Evolutionary conservation across 30 jellyfish, hydroid and myxozoan species (phyloP).

Genomic region (Cassiopea xamachana): DNA sequence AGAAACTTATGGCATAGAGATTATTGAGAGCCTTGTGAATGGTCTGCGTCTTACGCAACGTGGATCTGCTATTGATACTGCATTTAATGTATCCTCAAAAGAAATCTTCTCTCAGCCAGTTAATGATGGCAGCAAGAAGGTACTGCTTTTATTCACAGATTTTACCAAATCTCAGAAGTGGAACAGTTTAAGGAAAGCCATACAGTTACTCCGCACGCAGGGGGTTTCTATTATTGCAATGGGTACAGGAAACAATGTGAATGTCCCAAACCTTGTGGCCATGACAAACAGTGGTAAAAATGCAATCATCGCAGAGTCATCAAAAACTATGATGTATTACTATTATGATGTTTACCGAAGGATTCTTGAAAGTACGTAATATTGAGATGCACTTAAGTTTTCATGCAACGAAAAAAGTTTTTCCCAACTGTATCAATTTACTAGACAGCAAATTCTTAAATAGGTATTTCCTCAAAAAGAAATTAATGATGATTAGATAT

Average conservation of each 20-base stretch:
- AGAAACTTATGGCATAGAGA: constrained; percentile 31
- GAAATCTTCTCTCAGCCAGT: constrained; percentile 51
- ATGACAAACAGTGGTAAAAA: constrained; percentile 52
- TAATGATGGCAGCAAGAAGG: constrained; percentile 30
- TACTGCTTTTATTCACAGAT: constrained; percentile 82
- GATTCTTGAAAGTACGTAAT: constrained; percentile 63
- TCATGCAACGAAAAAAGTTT: no score
- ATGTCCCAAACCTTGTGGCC: constrained; percentile 38
- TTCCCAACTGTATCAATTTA: no score
- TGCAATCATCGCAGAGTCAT: constrained; percentile 64
- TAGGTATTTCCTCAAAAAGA: no score
- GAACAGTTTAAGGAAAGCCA: constrained; percentile 26
- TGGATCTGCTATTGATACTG: constrained; percentile 69
- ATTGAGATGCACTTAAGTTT: no score
- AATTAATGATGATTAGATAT: no score
- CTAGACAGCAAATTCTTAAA: no score
- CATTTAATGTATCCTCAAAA: constrained; percentile 43
- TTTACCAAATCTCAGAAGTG: constrained; percentile 44
- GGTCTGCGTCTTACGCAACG: constrained; percentile 33
- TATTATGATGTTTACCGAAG: constrained; percentile 56
- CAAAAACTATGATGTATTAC: constrained; percentile 67
- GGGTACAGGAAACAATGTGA: constrained; percentile 74
- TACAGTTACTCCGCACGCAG: constrained; percentile 37
- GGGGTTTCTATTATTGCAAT: constrained; percentile 79
- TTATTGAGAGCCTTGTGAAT: constrained; percentile 24